Evolutionary conservation across 92 coral and sea anemone genomes (phyloP).

Genomic region (Palythoa heliodiscus): DNA sequence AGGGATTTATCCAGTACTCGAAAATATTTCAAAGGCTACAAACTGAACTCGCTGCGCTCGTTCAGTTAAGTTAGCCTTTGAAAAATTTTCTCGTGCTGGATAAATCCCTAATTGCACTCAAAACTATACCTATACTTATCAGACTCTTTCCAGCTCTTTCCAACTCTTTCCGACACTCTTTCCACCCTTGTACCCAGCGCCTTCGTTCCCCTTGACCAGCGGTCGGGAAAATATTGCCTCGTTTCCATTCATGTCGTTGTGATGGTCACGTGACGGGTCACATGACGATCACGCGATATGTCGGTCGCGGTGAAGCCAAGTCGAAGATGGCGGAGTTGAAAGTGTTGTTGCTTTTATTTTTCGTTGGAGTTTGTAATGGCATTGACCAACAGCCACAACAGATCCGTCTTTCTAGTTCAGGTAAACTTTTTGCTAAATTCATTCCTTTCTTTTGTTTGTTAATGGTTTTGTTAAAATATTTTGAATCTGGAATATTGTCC

Average conservation of each 20-base stretch:
- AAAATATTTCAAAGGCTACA: too few species aligned
- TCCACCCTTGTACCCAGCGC: neutral
- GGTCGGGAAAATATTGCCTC: neutral
- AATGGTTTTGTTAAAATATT: too few species aligned
- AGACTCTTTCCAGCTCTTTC: too few species aligned
- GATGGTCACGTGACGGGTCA: neutral
- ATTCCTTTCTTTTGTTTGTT: too few species aligned
- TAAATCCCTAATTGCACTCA: too few species aligned
- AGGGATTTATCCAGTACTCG: too few species aligned
- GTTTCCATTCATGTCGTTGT: neutral
- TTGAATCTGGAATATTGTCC: too few species aligned
- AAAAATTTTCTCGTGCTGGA: too few species aligned
- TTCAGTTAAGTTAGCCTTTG: too few species aligned
- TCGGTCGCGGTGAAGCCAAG: neutral
- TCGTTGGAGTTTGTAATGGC: slow-evolving; percentile 12
- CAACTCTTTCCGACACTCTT: neutral
- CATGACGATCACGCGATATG: neutral
- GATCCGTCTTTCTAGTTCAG: slow-evolving; percentile 42
- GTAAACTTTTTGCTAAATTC: neutral
- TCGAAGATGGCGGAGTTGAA: neutral
- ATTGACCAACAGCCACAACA: slow-evolving; percentile 38
- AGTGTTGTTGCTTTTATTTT: neutral
- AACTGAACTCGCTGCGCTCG: too few species aligned
- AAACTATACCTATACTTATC: too few species aligned
- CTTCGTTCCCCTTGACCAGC: too few species aligned